These are phyloP conservation scores for Drosophila arizonae DNA, from an alignment of 1,140 invertebrate species.

Conservation along the genomic window DNA sequence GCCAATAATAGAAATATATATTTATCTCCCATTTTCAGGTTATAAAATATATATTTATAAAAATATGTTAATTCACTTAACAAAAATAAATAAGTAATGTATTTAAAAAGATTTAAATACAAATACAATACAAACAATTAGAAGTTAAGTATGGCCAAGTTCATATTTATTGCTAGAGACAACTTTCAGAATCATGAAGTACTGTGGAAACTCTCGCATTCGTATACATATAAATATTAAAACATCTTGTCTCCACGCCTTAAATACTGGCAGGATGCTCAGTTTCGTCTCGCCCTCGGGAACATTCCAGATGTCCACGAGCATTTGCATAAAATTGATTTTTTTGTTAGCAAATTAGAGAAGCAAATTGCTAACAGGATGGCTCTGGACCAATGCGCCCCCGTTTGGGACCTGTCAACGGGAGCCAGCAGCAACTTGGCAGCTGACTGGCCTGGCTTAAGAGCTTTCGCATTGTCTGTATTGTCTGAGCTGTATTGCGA, in stretches of 20 bases:
- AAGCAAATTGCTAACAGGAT: slow-evolving; percentile 24
- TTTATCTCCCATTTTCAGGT: no score
- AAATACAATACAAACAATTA: no score
- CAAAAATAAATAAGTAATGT: no score
- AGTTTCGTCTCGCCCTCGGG: not conserved
- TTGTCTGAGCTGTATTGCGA: not conserved
- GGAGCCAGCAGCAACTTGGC: not conserved
- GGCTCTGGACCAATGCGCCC: not conserved
- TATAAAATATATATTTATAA: no score
- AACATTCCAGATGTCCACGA: slow-evolving; percentile 15
- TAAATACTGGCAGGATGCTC: slow-evolving; percentile 1
- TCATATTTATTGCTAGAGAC: no score
- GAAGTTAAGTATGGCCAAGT: no score
- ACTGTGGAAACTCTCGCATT: no score
- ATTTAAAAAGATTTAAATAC: no score
- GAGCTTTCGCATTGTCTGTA: slow-evolving; percentile 7
- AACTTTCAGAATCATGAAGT: no score
- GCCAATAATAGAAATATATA: no score
- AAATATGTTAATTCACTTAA: no score
- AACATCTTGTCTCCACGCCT: not conserved
- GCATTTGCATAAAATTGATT: slow-evolving; percentile 44
- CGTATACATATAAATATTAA: no score
- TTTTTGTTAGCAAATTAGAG: slow-evolving; percentile 22
- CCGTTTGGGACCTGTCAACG: slow-evolving; percentile 1
- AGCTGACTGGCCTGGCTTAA: slow-evolving; percentile 11